Evolutionary conservation across 2,888 invertebrate species (phyloP).

Genomic region (Erpobdella octoculata): DNA sequence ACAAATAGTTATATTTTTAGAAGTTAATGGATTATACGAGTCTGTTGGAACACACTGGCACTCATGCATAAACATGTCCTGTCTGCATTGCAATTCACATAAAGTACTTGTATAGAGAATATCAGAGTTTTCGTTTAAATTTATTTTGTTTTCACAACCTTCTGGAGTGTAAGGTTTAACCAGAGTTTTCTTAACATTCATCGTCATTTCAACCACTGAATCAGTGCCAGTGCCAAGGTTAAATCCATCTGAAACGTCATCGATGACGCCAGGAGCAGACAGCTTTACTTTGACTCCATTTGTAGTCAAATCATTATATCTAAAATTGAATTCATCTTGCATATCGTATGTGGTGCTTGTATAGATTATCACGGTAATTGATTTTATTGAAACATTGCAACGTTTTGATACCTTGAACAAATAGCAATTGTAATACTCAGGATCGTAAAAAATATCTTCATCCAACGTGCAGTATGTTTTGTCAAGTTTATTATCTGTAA

Average conservation of each 20-base stretch:
- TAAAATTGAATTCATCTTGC: not conserved
- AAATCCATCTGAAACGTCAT: conserved; percentile 6
- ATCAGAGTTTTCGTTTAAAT: not conserved
- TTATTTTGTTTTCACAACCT: not conserved
- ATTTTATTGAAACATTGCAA: not conserved
- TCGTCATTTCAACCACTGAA: not conserved
- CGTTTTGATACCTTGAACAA: not conserved
- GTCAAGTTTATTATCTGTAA: not conserved
- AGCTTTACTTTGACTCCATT: conserved; percentile 15
- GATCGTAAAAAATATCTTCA: not conserved
- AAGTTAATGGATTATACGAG: not conserved
- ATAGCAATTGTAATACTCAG: conserved; percentile 1
- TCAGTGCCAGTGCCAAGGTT: conserved; percentile 19
- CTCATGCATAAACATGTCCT: not conserved
- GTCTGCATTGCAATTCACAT: not conserved
- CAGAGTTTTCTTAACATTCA: not conserved
- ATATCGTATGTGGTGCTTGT: not conserved
- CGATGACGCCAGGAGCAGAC: not conserved
- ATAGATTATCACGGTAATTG: conserved; percentile 14
- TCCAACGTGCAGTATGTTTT: not conserved
- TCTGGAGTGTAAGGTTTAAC: conserved; percentile 1
- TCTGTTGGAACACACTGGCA: not conserved
- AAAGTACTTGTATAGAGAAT: not conserved
- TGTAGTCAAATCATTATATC: not conserved
- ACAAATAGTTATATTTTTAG: not conserved